phyloP scores from a whole-genome alignment of 1,140 invertebrate genomes.

The Ctenoplectra terminalis region DNA sequence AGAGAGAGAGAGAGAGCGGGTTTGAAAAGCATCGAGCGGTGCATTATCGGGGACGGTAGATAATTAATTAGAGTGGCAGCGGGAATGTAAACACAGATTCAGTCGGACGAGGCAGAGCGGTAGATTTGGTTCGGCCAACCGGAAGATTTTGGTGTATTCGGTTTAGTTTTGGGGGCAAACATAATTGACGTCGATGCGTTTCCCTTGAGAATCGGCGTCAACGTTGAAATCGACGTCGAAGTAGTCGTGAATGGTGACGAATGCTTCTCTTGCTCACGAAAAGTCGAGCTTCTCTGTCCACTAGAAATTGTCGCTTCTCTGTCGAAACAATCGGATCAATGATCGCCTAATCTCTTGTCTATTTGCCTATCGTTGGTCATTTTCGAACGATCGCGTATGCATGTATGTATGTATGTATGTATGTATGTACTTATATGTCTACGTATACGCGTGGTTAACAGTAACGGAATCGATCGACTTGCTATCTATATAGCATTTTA shows the following conservation, averaged over 20 bases:
- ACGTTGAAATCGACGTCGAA: slow-evolving; percentile 38
- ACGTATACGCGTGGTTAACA: too few relatives aligned
- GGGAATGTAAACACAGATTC: slow-evolving; percentile 64
- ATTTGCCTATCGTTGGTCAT: slow-evolving; percentile 53
- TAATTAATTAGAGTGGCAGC: slow-evolving; percentile 76
- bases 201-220: slow-evolving; percentile 60
- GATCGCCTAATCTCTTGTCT: slow-evolving; percentile 28
- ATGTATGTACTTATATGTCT: background rate
- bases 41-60: slow-evolving; percentile 64
- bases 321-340: slow-evolving; percentile 20
- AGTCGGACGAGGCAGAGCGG: slow-evolving; percentile 43
- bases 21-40: slow-evolving; percentile 30
- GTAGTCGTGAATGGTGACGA: slow-evolving; percentile 36
- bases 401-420: too few relatives aligned
- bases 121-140: slow-evolving; percentile 36
- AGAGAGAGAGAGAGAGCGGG: background rate
- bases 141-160: slow-evolving; percentile 55
- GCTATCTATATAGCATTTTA: slow-evolving; percentile 16
- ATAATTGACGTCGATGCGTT: slow-evolving; percentile 68
- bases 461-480: too few relatives aligned
- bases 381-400: slow-evolving; percentile 25
- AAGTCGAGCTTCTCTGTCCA: background rate
- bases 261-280: slow-evolving; percentile 30
- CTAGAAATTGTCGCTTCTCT: background rate
- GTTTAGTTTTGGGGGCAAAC: slow-evolving; percentile 68